Evolutionary conservation across 2,888 invertebrate species (phyloP).

Genomic region (Cetonia aurata): DNA sequence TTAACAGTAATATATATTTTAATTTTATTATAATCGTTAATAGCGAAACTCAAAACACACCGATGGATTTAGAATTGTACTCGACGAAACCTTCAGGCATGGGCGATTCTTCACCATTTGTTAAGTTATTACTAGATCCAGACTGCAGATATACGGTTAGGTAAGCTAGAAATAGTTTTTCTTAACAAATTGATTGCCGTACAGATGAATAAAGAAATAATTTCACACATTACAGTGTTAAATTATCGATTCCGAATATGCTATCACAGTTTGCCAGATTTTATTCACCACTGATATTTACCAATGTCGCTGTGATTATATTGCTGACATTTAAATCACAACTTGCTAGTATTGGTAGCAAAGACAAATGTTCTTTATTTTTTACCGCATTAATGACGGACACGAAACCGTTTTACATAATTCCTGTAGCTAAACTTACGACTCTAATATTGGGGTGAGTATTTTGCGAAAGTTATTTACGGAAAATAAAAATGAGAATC

Average conservation of each 20-base stretch:
- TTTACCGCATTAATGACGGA: slow-evolving; percentile 73
- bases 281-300: slow-evolving; percentile 75
- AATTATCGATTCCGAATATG: slow-evolving; percentile 71
- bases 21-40: slow-evolving; percentile 42
- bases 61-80: slow-evolving; percentile 73
- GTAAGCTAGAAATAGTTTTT: slow-evolving; percentile 62
- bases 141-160: slow-evolving; percentile 78
- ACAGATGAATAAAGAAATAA: background rate
- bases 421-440: slow-evolving; percentile 69
- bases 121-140: slow-evolving; percentile 78
- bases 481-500: background rate
- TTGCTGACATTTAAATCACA: slow-evolving; percentile 73
- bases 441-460: slow-evolving; percentile 68
- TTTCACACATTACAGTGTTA: slow-evolving; percentile 56
- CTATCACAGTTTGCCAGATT: slow-evolving; percentile 76
- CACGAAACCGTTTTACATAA: slow-evolving; percentile 71
- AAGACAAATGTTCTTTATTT: slow-evolving; percentile 67
- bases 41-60: slow-evolving; percentile 66
- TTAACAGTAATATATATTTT: background rate
- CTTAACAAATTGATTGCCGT: too few species aligned
- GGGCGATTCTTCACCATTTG: slow-evolving; percentile 66
- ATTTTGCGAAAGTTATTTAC: slow-evolving; percentile 5
- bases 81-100: slow-evolving; percentile 69
- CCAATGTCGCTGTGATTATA: slow-evolving; percentile 76
- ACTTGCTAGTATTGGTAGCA: slow-evolving; percentile 63